Percentiles rank a stretch among this genome's conserved stretches.
Evolutionary conservation across 2,113 vertebrate species (phyloP).

Genomic region (Saguinus midas): DNA sequence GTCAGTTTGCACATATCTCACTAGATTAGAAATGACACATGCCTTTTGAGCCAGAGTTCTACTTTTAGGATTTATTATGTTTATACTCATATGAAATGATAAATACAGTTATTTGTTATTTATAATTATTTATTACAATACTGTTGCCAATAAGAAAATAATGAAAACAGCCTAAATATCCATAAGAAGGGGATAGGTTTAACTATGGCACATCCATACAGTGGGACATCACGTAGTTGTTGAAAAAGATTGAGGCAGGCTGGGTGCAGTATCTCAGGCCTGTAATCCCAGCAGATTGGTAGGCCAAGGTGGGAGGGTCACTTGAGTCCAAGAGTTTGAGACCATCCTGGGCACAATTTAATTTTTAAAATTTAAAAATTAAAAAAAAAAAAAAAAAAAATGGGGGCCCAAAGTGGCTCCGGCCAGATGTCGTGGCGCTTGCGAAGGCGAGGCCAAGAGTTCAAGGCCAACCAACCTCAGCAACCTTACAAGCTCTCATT

Average conservation of each 20-base stretch:
- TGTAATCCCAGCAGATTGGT: no score
- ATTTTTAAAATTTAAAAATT: no score
- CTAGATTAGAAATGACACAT: background rate
- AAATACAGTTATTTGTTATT: background rate
- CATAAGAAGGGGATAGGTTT: background rate
- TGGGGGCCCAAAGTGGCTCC: no score
- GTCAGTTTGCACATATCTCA: background rate
- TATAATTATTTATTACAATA: background rate
- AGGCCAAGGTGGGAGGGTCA: no score
- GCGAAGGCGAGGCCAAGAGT: no score
- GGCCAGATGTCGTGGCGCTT: no score
- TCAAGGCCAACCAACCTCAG: no score
- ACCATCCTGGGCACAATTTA: no score
- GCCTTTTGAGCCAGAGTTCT: background rate
- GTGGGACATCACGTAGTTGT: background rate
- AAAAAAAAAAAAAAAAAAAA: no score
- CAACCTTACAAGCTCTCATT: no score
- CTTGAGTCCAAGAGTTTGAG: no score
- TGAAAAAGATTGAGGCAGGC: background rate
- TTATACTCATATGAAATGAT: background rate
- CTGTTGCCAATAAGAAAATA: background rate
- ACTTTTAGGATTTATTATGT: background rate
- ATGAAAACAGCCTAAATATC: background rate
- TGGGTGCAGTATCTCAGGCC: no score
- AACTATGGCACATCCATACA: background rate